phyloP scores from a whole-genome alignment of 2,888 invertebrate genomes.

The Napeogenes inachia region DNA sequence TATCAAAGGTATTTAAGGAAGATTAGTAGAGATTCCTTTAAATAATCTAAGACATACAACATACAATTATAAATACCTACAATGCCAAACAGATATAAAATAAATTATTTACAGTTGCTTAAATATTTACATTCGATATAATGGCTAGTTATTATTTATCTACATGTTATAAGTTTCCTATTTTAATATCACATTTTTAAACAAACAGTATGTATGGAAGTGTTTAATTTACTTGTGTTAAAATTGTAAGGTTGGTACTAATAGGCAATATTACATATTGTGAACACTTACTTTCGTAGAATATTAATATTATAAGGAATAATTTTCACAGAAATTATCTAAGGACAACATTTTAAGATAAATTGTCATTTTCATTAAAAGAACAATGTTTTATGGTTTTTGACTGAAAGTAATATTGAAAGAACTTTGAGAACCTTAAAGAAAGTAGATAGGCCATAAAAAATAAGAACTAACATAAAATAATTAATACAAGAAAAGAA shows the following conservation, averaged over 20 bases:
- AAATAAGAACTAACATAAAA: neutral
- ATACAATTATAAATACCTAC: constrained; percentile 9
- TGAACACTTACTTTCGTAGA: too few species aligned
- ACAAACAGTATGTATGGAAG: constrained; percentile 5
- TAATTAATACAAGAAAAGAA: neutral
- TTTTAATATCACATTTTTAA: constrained; percentile 63
- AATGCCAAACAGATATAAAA: constrained; percentile 14
- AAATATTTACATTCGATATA: constrained; percentile 15
- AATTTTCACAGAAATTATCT: too few species aligned
- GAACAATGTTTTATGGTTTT: too few species aligned
- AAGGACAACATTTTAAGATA: too few species aligned
- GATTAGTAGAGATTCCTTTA: constrained; percentile 22
- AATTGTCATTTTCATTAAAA: too few species aligned
- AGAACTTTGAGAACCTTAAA: neutral
- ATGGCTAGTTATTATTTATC: constrained; percentile 14
- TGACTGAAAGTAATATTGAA: neutral
- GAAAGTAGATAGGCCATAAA: neutral
- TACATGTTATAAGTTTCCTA: constrained; percentile 41
- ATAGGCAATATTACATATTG: too few species aligned
- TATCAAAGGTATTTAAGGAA: constrained; percentile 10
- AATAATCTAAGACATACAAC: constrained; percentile 15
- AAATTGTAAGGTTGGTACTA: neutral
- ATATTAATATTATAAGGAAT: too few species aligned
- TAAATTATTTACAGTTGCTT: too few species aligned
- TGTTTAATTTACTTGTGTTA: neutral